Base-by-base conservation (phyloP, 2,888 invertebrate species). In the Prionchulus punctatus region DNA sequence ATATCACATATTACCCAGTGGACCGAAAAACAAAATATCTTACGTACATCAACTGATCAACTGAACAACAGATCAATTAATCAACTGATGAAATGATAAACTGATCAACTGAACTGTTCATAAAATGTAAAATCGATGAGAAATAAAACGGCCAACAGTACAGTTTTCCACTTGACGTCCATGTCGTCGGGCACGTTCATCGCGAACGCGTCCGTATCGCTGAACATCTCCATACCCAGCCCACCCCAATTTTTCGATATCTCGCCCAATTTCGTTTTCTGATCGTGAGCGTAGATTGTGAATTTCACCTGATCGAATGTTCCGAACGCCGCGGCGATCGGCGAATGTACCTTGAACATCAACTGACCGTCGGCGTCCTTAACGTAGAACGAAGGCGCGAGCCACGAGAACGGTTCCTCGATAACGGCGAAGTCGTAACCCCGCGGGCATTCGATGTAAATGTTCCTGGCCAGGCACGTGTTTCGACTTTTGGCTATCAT, bases 91-190 rank as follows among this genome's bases (percentile, higher is more conserved):
- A n/a, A n/a, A n/a, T n/a, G n/a, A n/a, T n/a, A n/a, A n/a, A n/a
- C n/a, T n/a, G n/a, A n/a, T n/a, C n/a, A n/a, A n/a, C n/a, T n/a
- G n/a, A n/a, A n/a, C n/a, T n/a, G 36, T 45, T 49, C 50, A 49
- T 49, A 49, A 30, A 49, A 49, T 7, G 50, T 49, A 21, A n/a
- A 49, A 28, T 49, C 50, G 12, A 49, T 30, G 12, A 18, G 23
- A 7, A 49, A 30, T 15, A 28, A 7, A 26, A 30, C 50, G 4
- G 23, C 7, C 4, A 49, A 7, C 27, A 49, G 30, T 12, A 49
- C 30, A 15, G 28, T 30, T 49, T 49, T 49, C 50, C 50, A 49
- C 12, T 15, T 28, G 30, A 28, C 30, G 23, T 49, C 50, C 28
- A 49, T 7, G 30, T 49, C 50, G 26, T 4, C 7, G 28, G 45